Evolutionary conservation across 1,140 invertebrate genomes (phyloP), one percentile per base, ranked within the genome.

Genomic region (Pseudomyrmex pallidus): DNA sequence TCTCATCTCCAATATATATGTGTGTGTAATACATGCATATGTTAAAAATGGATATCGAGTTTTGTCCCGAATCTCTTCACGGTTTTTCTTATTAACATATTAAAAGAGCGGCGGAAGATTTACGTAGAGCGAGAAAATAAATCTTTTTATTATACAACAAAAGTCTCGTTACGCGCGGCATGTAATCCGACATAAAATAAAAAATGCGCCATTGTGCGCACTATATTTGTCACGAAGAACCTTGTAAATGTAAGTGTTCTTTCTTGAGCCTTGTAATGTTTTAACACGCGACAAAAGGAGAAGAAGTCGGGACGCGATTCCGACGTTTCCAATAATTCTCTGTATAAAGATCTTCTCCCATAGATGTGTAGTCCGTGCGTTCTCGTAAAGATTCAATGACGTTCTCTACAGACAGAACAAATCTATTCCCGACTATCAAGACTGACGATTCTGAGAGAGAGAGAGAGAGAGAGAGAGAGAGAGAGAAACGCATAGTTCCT

Each of bases 351-450:
- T 9, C 50, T 13, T 12, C 50, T 13, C 5, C 35, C 35, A 5
- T 35, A 35, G 4, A 5, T 35, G 35, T 20, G 35, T 20, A 4
- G 10, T n/a, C 35, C 15, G 12, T 76, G 46, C 17, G 46, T 66
- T 9, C 46, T 77, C 50, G 12, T 44, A 4, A 56, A 35, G 22
- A 52, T 76, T 63, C 59, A 78, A 68, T 0, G 50, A 54, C 62
- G 54, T 77, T 54, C 48, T 44, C 48, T 44, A 44, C 22, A 3
- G 9, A 12, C 35, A 13, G 12, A 66, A 35, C 22, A 48, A 67
- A 78, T 78, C 35, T 78, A 68, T 1, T 59, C 5, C 15, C 44
- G 63, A 22, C 63, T 67, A 78, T 78, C 64, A 68, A 80, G 76
- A 77, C n/a, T 15, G 44, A 78, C 63, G 64, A 70, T 80, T 80